These are phyloP conservation scores for Portunus trituberculatus DNA, from an alignment of 1,140 invertebrate genomes.

Conservation along the genomic window DNA sequence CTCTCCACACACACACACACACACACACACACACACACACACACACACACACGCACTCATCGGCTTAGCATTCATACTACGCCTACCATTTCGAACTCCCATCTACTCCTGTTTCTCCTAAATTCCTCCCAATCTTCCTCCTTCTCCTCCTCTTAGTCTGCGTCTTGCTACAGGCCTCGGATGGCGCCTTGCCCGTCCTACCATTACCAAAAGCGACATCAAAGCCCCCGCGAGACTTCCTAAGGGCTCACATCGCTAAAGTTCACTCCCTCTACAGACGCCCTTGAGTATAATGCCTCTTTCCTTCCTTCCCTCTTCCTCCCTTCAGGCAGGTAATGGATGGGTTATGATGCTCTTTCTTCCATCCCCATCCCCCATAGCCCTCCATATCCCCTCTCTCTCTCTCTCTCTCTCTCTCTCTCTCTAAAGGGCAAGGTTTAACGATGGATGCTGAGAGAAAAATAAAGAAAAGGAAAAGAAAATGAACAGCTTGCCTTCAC, in stretches of 20 bases:
- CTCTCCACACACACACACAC: background rate
- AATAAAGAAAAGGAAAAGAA: too few species aligned
- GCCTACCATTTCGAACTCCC: background rate
- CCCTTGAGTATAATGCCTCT: background rate
- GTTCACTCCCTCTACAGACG: background rate
- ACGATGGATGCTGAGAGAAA: too few species aligned
- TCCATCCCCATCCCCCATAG: too few species aligned
- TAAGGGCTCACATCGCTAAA: background rate
- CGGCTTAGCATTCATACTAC: background rate
- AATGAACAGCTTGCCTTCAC: background rate
- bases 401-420: constrained; percentile 15
- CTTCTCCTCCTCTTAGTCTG: background rate
- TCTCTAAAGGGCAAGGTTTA: background rate
- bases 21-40: constrained; percentile 47
- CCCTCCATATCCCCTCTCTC: too few species aligned
- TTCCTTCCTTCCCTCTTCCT: background rate
- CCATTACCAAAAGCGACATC: background rate
- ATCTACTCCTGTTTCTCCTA: background rate
- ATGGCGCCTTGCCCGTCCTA: too few species aligned
- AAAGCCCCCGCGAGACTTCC: background rate
- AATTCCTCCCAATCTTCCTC: background rate
- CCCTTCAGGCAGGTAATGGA: background rate
- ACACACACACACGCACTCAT: constrained; percentile 11
- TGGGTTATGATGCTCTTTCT: background rate
- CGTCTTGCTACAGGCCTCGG: too few species aligned